Evolutionary conservation across 2,797 vertebrate species (phyloP).

Genomic region (Percopsis omiscomaycus): DNA sequence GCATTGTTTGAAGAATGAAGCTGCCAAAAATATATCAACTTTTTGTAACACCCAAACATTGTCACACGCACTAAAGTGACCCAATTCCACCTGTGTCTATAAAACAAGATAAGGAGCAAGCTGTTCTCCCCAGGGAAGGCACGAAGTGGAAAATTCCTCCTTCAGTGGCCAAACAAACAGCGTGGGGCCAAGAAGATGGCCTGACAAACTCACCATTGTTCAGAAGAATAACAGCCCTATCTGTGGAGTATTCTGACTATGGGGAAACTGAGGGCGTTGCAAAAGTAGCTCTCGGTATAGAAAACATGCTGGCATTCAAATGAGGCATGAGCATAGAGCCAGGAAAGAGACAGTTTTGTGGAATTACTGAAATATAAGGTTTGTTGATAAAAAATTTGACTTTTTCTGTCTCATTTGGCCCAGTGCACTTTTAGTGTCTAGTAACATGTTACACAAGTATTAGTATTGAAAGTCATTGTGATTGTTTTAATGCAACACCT

Average conservation of each 20-base stretch:
- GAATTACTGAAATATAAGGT: background rate
- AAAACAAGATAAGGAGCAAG: constrained; percentile 48
- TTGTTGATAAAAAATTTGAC: background rate
- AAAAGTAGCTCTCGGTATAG: constrained; percentile 10
- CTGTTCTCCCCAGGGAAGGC: constrained; percentile 40
- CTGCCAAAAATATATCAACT: constrained; percentile 25
- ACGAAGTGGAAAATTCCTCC: constrained; percentile 62
- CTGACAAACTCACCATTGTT: constrained; percentile 62
- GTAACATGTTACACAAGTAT: no score
- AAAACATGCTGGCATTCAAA: constrained; percentile 38
- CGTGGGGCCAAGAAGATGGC: constrained; percentile 36
- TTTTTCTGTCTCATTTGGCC: background rate
- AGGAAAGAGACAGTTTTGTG: background rate
- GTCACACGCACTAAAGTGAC: constrained; percentile 45
- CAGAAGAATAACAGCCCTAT: constrained; percentile 46
- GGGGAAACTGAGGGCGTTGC: constrained; percentile 27
- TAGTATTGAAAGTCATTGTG: no score
- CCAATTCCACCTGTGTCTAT: constrained; percentile 62
- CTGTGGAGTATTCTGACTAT: constrained; percentile 45
- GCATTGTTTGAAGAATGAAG: background rate
- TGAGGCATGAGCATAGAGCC: background rate
- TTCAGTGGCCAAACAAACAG: constrained; percentile 53
- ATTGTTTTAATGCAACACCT: no score
- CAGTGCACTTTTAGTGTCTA: background rate
- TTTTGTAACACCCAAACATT: constrained; percentile 14